These are phyloP conservation scores for Sarotherodon lohbergeri DNA, from an alignment of 2,113 vertebrate species.

Conservation along the genomic window DNA sequence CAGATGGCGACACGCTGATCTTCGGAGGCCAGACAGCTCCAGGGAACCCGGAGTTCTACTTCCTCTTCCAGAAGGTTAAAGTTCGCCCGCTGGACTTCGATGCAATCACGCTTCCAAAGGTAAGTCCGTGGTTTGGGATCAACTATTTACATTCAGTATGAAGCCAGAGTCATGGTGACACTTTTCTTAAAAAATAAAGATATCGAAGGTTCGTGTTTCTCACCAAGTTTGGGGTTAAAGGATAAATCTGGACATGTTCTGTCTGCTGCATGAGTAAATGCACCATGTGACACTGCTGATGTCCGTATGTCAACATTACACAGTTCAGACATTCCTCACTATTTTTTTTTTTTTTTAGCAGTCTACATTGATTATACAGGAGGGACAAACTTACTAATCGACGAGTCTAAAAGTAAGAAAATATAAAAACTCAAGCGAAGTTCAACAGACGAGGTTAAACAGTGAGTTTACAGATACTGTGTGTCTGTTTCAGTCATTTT, in stretches of 20 bases:
- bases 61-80: slow-evolving; percentile 88
- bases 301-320: background rate
- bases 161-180: background rate
- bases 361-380: rapidly evolving
- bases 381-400: rapidly evolving
- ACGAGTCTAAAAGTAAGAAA: background rate
- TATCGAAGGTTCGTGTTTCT: rapidly evolving
- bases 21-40: slow-evolving; percentile 72
- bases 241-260: background rate
- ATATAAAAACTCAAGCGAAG: rapidly evolving
- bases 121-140: background rate
- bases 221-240: background rate
- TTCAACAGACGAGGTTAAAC: rapidly evolving
- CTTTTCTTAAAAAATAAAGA: background rate
- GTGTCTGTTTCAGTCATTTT: background rate
- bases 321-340: background rate
- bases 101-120: slow-evolving; percentile 83
- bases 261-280: rapidly evolving
- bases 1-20: slow-evolving; percentile 81
- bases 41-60: slow-evolving; percentile 81
- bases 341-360: background rate
- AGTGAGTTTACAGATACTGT: rapidly evolving
- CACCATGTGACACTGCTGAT: background rate
- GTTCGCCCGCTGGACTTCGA: slow-evolving; percentile 87
- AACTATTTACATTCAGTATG: background rate